phyloP scores from a whole-genome alignment of 2,888 invertebrate species.

The Julus scanicus region DNA sequence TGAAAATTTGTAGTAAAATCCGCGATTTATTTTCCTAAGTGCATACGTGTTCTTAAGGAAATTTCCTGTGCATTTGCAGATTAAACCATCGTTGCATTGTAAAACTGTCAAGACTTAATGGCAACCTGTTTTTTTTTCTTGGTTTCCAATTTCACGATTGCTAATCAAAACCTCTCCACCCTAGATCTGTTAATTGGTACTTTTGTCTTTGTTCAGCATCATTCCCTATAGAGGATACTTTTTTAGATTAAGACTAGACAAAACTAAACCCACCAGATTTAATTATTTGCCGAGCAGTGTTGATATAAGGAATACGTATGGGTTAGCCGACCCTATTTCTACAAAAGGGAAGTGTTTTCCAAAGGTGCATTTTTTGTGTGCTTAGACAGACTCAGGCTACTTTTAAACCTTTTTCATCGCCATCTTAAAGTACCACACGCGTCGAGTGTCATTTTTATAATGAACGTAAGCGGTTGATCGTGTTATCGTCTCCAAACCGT shows the following conservation, averaged over 20 bases:
- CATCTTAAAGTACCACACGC: neutral
- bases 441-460: neutral
- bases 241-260: neutral
- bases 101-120: neutral
- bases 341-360: neutral
- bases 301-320: neutral
- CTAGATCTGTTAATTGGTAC: neutral
- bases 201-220: neutral
- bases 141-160: neutral
- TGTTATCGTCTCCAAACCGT: constrained; percentile 32
- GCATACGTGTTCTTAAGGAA: no score
- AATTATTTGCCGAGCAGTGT: constrained; percentile 15
- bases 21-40: no score
- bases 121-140: neutral
- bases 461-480: constrained; percentile 35
- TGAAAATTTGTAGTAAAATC: no score
- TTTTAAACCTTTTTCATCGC: neutral
- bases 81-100: no score
- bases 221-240: neutral
- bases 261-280: neutral
- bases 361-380: neutral
- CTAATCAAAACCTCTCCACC: neutral
- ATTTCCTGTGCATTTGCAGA: no score
- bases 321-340: neutral
- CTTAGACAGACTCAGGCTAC: neutral